Percentiles rank a stretch among this genome's conserved stretches.
Conservation (phyloP, 2,113 vertebrate genomes). For the Patagioenas fasciata region DNA sequence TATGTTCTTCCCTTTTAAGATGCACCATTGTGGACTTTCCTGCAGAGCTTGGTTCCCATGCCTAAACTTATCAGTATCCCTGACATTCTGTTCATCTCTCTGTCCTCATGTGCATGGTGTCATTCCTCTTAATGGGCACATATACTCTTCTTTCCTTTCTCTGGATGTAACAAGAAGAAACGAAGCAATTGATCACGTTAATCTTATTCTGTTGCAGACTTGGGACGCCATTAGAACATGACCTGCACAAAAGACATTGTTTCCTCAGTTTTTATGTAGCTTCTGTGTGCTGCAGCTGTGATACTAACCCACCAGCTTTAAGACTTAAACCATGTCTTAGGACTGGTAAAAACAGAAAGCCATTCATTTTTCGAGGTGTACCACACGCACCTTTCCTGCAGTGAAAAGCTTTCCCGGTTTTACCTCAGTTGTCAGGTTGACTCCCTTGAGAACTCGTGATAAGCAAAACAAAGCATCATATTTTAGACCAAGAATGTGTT, state of each 20-base stretch:
- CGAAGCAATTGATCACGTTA: not conserved
- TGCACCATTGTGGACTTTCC: rapidly evolving
- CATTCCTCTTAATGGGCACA: not conserved
- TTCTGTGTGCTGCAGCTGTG: not conserved
- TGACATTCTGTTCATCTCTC: not conserved
- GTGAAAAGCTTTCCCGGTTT: not conserved
- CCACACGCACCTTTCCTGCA: not conserved
- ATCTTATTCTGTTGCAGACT: not conserved
- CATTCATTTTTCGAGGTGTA: not conserved
- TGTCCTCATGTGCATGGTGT: not conserved
- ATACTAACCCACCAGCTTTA: not conserved
- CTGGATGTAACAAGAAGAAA: rapidly evolving
- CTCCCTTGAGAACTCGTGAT: not conserved
- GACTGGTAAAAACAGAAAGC: not conserved
- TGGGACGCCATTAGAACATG: not conserved
- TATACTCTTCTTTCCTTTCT: not conserved
- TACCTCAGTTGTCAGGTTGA: not conserved
- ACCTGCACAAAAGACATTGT: not conserved
- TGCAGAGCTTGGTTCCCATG: not conserved
- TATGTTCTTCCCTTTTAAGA: not conserved
- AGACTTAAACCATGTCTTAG: not conserved
- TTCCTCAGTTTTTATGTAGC: not conserved
- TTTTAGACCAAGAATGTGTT: not conserved
- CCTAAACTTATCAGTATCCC: not conserved
- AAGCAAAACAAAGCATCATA: not conserved